A percentile compares a stretch with the other conserved stretches of the same genome.
Evolutionary conservation across 2,797 vertebrate species (phyloP).

Genomic region (Gymnocypris eckloni): DNA sequence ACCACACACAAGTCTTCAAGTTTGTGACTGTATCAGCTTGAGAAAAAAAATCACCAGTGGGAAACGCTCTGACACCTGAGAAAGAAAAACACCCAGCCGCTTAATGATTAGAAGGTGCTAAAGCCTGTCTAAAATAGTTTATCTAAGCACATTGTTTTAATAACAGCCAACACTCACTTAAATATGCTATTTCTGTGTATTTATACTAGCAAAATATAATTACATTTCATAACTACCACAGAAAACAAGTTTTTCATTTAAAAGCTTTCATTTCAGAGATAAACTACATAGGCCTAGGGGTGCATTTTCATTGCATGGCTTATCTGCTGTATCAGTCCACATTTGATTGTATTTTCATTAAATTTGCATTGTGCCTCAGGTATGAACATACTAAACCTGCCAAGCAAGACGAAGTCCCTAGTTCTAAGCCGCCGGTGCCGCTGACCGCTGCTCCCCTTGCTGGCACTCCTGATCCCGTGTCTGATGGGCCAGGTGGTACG

Average conservation of each 20-base stretch:
- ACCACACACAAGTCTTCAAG: background rate
- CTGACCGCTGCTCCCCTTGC: conserved; percentile 76
- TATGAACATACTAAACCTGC: conserved; percentile 93
- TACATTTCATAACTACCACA: background rate
- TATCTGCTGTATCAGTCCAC: background rate
- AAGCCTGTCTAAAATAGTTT: background rate
- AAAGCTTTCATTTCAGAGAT: background rate
- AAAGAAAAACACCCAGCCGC: background rate
- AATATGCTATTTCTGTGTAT: background rate
- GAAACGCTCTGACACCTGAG: background rate
- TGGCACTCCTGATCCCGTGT: conserved; percentile 73
- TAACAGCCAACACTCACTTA: background rate
- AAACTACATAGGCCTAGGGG: background rate
- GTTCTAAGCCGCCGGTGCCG: conserved; percentile 74
- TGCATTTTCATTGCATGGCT: conserved; percentile 7
- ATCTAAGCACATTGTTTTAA: background rate
- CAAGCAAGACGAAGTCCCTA: conserved; percentile 83
- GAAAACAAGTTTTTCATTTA: background rate
- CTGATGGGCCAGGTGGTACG: conserved; percentile 69
- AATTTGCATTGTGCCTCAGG: conserved; percentile 69
- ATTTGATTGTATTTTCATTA: background rate
- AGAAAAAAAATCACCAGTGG: background rate
- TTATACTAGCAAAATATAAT: background rate
- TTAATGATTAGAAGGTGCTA: conserved; percentile 15
- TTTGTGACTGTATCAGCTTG: conserved; percentile 10